These are phyloP conservation scores for Brachionus koreanus DNA, from an alignment of 1,140 invertebrate genomes.

Conservation along the genomic window DNA sequence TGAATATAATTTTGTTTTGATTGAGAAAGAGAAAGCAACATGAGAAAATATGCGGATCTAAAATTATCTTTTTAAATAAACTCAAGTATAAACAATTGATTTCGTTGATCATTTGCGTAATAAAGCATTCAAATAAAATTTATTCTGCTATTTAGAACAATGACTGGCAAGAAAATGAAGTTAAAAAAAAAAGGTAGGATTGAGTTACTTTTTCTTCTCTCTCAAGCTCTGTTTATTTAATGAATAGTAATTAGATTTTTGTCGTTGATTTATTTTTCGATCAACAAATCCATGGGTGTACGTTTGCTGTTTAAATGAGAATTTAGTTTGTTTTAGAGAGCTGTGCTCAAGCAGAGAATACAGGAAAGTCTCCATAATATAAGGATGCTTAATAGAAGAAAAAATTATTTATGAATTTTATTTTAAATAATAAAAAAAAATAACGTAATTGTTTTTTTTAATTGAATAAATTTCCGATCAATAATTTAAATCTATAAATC, in stretches of 20 bases:
- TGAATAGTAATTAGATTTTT: not conserved
- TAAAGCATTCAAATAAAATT: not conserved
- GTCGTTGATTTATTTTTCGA: not conserved
- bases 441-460: not conserved
- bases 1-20: too few species aligned
- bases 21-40: too few species aligned
- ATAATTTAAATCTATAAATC: not conserved
- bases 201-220: not conserved
- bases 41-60: not conserved
- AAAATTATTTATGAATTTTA: not conserved
- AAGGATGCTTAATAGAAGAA: not conserved
- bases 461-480: not conserved
- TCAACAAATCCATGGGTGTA: not conserved
- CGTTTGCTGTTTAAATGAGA: not conserved
- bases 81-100: not conserved
- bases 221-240: not conserved
- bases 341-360: not conserved
- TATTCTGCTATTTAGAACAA: not conserved
- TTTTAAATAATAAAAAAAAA: not conserved
- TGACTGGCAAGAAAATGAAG: not conserved
- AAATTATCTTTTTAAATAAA: not conserved
- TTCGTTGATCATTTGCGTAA: not conserved
- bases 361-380: not conserved
- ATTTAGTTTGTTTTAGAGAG: not conserved
- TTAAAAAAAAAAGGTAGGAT: not conserved